Evolutionary conservation across 2,888 invertebrate species (phyloP), one percentile per base, ranked within the genome.

Genomic region (Calephelis perditalis): DNA sequence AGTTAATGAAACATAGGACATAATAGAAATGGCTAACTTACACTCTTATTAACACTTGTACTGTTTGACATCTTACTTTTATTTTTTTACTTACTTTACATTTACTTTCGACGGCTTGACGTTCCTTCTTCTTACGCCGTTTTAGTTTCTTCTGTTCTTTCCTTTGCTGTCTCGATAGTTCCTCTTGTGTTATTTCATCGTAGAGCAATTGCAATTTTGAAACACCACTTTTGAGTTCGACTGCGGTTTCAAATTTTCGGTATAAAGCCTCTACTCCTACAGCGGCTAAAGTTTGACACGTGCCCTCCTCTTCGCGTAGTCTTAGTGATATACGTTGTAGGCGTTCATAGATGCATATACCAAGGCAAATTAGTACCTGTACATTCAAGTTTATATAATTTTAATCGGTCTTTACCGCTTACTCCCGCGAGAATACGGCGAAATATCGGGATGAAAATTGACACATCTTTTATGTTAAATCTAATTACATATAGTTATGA

Each of bases 271-370:
- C 96, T 0, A 97, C 94, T 0, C 95, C 96, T 7, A 96, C 96
- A 55, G 96, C 97, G 59, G 97, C 97, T 65, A 98, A 93, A 59
- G 97, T 96, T 84, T 97, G 96, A 87, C 97, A 98, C n/a, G 97
- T 97, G 76, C 96, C 95, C 81, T 98, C 98, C 78, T 98, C 97
- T 79, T 97, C 97, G 62, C 95, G 93, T 73, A 98, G 92, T 60
- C 97, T 94, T 71, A 97, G 93, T 72, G 96, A 96, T 65, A 98
- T 95, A 69, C 96, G 94, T 78, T 97, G 96, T 57, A 98, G 92
- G 62, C 97, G 92, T 78, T 98, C 97, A 79, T 97, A 97, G 74
- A 98, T 94, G 82, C 97, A 97, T 81, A 98, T 96, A 10, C 98
- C 98, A 64, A 98, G 93, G 81, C 98, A 98, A 9, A 97, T 98